These are phyloP conservation scores for Pavo muticus DNA, from an alignment of 2,113 vertebrate species.

Conservation along the genomic window DNA sequence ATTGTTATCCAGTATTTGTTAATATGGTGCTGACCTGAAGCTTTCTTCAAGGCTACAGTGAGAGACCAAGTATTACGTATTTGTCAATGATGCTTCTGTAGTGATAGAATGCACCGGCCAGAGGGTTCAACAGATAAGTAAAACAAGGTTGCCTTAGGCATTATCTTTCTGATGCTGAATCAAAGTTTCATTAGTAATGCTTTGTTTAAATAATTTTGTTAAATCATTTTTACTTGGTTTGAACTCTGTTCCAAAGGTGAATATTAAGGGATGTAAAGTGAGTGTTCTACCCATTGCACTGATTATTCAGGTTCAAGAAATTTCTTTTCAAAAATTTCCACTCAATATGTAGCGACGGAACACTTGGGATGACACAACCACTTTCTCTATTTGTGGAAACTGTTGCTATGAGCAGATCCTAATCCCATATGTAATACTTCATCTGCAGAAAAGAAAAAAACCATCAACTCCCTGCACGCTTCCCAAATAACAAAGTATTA, in stretches of 20 bases:
- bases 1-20: background rate
- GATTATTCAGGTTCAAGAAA: constrained; percentile 70
- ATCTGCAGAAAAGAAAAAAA: constrained; percentile 43
- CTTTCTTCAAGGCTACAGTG: background rate
- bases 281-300: constrained; percentile 60
- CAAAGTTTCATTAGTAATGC: background rate
- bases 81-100: background rate
- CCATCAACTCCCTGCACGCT: background rate
- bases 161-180: background rate
- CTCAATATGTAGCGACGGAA: constrained; percentile 42
- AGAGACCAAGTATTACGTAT: background rate
- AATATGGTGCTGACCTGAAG: background rate
- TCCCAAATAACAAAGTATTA: background rate
- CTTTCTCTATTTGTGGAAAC: constrained; percentile 75
- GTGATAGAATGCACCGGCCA: background rate
- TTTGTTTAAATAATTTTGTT: constrained; percentile 7
- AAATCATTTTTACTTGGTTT: constrained; percentile 34
- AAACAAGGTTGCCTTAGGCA: background rate
- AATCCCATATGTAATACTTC: constrained; percentile 59
- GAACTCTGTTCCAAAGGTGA: constrained; percentile 41
- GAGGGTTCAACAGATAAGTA: background rate
- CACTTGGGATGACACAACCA: constrained; percentile 65
- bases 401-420: constrained; percentile 64
- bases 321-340: constrained; percentile 74
- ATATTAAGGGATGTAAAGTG: constrained; percentile 43